These are phyloP conservation scores for Montipora efflorescens DNA, from an alignment of 64 coral and sea anemone genomes.

Conservation along the genomic window DNA sequence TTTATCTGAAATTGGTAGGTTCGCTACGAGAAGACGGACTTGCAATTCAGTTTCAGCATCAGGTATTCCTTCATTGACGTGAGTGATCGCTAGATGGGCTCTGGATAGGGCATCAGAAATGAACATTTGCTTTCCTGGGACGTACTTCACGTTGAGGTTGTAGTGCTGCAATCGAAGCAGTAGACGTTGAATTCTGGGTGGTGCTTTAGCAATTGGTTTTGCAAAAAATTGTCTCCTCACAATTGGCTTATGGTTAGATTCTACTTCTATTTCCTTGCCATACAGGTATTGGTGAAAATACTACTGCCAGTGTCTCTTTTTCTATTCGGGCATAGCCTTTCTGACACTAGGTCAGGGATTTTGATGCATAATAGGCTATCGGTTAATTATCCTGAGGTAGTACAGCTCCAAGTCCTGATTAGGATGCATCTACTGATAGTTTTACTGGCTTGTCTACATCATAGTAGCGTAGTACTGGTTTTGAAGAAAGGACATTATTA, in stretches of 20 bases:
- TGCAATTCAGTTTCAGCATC: background rate
- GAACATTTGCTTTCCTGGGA: background rate
- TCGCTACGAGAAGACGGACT: background rate
- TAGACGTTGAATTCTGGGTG: slow-evolving; percentile 2
- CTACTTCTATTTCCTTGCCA: slow-evolving; percentile 8
- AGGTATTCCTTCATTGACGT: background rate
- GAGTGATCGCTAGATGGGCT: background rate
- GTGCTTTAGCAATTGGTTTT: background rate
- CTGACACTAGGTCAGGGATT: background rate
- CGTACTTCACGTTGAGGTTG: slow-evolving; percentile 6
- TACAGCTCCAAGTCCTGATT: slow-evolving; percentile 55
- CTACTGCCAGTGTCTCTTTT: background rate
- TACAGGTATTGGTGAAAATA: slow-evolving; percentile 7
- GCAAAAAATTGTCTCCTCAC: background rate
- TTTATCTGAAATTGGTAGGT: background rate
- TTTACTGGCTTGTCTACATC: slow-evolving; percentile 20
- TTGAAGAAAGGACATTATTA: slow-evolving; percentile 11
- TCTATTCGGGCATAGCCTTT: background rate
- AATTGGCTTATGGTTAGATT: slow-evolving; percentile 15
- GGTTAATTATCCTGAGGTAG: slow-evolving; percentile 3
- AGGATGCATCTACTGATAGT: slow-evolving; percentile 49
- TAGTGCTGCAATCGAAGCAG: slow-evolving; percentile 21
- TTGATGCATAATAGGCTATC: slow-evolving; percentile 1
- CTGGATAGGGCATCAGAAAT: background rate
- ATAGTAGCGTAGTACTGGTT: slow-evolving; percentile 42